These are phyloP conservation scores for Aphyosemion australe DNA, from an alignment of 2,113 vertebrate genomes.

Conservation along the genomic window DNA sequence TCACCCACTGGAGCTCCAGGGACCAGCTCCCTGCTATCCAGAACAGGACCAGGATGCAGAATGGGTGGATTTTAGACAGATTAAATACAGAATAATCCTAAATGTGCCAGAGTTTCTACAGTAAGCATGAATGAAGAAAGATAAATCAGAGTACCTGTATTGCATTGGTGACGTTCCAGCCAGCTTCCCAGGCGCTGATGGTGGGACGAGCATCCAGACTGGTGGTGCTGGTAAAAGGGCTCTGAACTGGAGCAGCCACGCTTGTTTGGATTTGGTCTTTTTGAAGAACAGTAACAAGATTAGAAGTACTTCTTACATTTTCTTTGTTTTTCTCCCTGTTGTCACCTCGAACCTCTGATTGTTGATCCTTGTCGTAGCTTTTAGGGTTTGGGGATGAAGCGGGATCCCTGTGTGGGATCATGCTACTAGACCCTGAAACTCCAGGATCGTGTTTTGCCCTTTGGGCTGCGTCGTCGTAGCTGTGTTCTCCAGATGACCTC, in stretches of 20 bases:
- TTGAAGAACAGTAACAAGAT: background rate
- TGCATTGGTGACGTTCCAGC: constrained; percentile 84
- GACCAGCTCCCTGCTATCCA: no score
- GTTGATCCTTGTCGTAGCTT: constrained; percentile 1
- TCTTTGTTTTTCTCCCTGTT: constrained; percentile 5
- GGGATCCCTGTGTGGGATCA: background rate
- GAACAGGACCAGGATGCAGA: no score
- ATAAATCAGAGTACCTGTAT: constrained; percentile 73
- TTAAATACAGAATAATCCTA: no score
- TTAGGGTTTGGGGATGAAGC: constrained; percentile 1
- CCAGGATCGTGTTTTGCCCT: background rate
- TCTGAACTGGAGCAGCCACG: constrained; percentile 32
- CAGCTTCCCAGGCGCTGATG: constrained; percentile 84
- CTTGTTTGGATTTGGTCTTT: constrained; percentile 15
- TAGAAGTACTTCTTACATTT: background rate
- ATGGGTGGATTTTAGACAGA: no score
- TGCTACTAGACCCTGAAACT: background rate
- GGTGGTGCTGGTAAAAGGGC: background rate
- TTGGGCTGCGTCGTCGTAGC: constrained; percentile 56
- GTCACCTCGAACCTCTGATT: background rate
- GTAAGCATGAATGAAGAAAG: no score
- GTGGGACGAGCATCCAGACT: constrained; percentile 37
- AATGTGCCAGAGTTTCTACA: background rate
- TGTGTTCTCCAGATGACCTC: background rate
- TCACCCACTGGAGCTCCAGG: no score